Evolutionary conservation across 2,113 vertebrate species (phyloP).

Genomic region (Varanus salvator): DNA sequence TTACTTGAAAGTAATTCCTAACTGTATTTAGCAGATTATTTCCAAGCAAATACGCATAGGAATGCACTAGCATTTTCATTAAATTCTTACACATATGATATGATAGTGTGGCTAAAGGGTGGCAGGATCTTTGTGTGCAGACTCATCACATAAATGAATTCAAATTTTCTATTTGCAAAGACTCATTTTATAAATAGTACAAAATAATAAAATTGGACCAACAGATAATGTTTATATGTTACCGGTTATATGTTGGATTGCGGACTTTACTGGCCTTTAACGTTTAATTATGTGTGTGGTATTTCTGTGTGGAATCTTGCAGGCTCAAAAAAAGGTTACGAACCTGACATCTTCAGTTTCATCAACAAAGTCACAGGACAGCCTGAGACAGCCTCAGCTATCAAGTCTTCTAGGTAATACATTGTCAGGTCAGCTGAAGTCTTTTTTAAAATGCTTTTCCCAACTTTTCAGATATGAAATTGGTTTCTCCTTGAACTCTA

Average conservation of each 20-base stretch:
- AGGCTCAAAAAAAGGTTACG: slow-evolving; percentile 78
- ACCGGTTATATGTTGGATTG: neutral
- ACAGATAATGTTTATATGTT: neutral
- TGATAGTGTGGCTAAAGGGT: neutral
- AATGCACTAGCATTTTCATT: neutral
- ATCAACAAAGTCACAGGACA: slow-evolving; percentile 79
- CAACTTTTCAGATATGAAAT: slow-evolving; percentile 41
- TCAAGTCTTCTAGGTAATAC: slow-evolving; percentile 82
- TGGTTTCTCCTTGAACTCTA: neutral
- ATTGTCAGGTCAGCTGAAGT: slow-evolving; percentile 74
- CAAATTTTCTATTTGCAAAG: neutral
- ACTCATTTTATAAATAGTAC: neutral
- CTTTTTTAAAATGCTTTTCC: slow-evolving; percentile 59
- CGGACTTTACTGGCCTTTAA: slow-evolving; percentile 37
- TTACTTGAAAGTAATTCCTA: neutral
- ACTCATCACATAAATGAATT: neutral
- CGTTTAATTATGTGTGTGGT: slow-evolving; percentile 23
- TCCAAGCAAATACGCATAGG: neutral
- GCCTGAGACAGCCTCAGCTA: slow-evolving; percentile 79
- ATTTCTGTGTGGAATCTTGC: slow-evolving; percentile 44
- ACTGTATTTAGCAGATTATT: neutral
- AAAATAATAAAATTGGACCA: neutral
- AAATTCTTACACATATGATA: neutral
- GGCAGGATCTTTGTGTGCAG: neutral
- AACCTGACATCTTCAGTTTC: slow-evolving; percentile 78